Base-by-base conservation (phyloP, 2,113 vertebrate species). In the Dinomys branickii region DNA sequence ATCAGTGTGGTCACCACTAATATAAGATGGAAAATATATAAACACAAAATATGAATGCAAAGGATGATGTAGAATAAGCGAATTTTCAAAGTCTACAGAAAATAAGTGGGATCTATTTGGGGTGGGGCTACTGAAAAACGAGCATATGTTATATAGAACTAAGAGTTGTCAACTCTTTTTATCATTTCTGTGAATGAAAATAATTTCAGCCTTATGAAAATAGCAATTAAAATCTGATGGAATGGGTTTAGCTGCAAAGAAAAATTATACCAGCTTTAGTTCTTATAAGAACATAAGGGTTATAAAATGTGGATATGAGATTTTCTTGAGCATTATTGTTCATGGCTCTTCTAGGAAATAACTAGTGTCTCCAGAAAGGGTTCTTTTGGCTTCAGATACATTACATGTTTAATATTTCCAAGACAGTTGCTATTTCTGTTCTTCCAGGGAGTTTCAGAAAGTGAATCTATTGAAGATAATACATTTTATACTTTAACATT, bases 361-460 rank as follows among this genome's bases (percentile, higher is more conserved):
- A 47, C 50, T 28, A 75, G 17, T 85, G 88, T 67, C n/a, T 87
- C 47, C 17, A 50, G 73, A 61, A 86, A 90, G 35, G 7, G 26
- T 80, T 87, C 17, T 87, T 67, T 90, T 94, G 78, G 17, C 26
- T 96, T 92, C 28, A 84, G 35, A 58, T 86, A 59, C 59, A 69
- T 9, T 85, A 35, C 65, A 87, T 28, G 9, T 56, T 89, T 69
- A 24, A 75, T 54, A 52, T 77, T 73, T 81, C 56, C 82, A 33
- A 95, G 83, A 95, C 95, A 63, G 44, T 50, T 84, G 33, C 82
- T 17, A 59, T 82, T 92, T 90, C 67, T 87, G 5, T 75, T 84
- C 44, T 87, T 80, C 92, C 44, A 50, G 8, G 28, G 3, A 90
- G 19, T 44, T 95, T 88, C 28, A 67, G 80, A 56, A 85, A 91